Percentiles rank a stretch among this genome's conserved stretches.
Evolutionary conservation across 2,113 vertebrate species (phyloP).

Genomic region (Corythornis cristatus): DNA sequence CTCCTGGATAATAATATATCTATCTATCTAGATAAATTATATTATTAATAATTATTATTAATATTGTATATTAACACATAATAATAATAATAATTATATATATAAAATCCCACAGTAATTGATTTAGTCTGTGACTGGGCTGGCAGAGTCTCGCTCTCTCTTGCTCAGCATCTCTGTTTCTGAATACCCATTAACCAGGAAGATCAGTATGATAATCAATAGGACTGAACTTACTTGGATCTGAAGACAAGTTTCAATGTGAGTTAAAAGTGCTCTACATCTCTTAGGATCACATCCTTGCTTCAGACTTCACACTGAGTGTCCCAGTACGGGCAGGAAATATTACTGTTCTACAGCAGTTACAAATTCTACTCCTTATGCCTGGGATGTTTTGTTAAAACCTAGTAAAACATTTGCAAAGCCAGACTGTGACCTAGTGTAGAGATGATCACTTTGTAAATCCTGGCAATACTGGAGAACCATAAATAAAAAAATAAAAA

Average conservation of each 20-base stretch:
- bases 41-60: no score
- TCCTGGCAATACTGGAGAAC: neutral
- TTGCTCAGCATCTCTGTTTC: neutral
- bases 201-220: neutral
- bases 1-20: no score
- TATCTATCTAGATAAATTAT: no score
- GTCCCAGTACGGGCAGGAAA: neutral
- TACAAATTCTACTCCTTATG: neutral
- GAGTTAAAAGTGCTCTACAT: neutral
- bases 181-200: neutral
- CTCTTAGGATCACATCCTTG: neutral
- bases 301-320: neutral
- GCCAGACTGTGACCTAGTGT: neutral
- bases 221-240: neutral
- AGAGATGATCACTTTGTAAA: conserved; percentile 18
- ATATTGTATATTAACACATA: no score
- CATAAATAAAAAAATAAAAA: neutral
- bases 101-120: no score
- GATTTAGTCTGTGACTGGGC: neutral
- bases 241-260: neutral
- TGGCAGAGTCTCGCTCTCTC: neutral
- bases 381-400: neutral
- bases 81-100: no score
- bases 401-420: conserved; percentile 4
- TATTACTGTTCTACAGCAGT: neutral